Evolutionary conservation across 2,113 vertebrate genomes (phyloP), one percentile per base, ranked within the genome.

Genomic region (Elaphurus davidianus): DNA sequence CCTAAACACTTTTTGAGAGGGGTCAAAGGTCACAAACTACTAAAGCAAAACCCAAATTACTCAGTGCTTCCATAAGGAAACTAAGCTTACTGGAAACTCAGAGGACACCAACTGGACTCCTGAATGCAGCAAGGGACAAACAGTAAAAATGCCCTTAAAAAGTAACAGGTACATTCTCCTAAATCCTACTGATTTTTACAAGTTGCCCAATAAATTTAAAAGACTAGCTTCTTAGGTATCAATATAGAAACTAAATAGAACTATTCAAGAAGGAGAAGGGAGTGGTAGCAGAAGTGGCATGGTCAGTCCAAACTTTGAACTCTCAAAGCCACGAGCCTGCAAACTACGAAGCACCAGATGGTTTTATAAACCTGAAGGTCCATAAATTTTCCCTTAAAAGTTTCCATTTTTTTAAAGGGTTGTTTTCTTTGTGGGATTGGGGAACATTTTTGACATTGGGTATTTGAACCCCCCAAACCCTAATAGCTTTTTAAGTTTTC

Each of bases 21-120:
- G 97, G 95, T 98, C 97, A 91, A 97, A 98, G 98, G 99, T 98
- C 97, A 97, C 98, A 99, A 99, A 99, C 98, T 99, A 99, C 99
- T 98, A 98, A 99, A 99, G 99, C 98, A 99, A 96, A 98, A 93
- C 98, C 91, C 96, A 92, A 98, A 98, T 98, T 96, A 89, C 87
- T 54, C 93, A 5, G 81, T 0, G 27, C 83, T 67, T 97, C 57
- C 10, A 78, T 25, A 28, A 98, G 96, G 92, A 98, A 98, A 97
- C 89, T 30, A 36, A 98, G 97, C 98, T 98, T 98, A 98, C 81
- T 5, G 96, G 96, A 81, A 47, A 97, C 76, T 57, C 1, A 0
- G 83, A 94, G 97, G 83, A 97, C 90, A 78, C 74, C 90, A 94
- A 71, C 62, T 15, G 67, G 6, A 3, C 78, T 94, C 57, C 97